Evolutionary conservation across 2,888 invertebrate genomes (phyloP).

Genomic region (Lissocephala sabroskyi): DNA sequence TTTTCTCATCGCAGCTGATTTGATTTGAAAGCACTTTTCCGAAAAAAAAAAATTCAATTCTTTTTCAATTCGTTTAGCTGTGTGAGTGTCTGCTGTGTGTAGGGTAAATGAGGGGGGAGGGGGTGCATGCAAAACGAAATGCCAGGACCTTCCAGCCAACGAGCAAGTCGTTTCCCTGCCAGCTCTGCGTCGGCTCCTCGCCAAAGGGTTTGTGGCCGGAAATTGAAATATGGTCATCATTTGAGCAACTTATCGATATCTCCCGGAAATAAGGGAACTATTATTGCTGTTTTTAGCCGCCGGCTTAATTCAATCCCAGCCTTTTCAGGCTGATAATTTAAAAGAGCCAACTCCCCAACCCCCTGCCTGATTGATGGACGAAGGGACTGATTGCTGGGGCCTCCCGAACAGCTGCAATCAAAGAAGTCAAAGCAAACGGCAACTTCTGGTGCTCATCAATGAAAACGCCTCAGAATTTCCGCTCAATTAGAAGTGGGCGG

Average conservation of each 20-base stretch:
- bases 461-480: neutral
- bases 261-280: constrained; percentile 40
- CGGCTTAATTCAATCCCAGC: too few species aligned
- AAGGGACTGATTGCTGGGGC: too few species aligned
- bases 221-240: constrained; percentile 52
- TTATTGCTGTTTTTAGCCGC: too few species aligned
- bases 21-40: constrained; percentile 24
- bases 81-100: neutral
- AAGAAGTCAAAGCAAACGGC: too few species aligned
- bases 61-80: neutral
- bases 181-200: neutral
- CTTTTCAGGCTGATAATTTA: too few species aligned
- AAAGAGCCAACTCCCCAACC: too few species aligned
- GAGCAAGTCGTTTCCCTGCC: neutral
- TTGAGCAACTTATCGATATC: constrained; percentile 25
- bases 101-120: too few species aligned
- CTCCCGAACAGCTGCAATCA: constrained; percentile 48
- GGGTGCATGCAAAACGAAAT: constrained; percentile 9
- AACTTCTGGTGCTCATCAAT: too few species aligned
- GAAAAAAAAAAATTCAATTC: constrained; percentile 9
- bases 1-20: constrained; percentile 12
- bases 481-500: constrained; percentile 9
- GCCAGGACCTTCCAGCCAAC: constrained; percentile 25
- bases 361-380: too few species aligned
- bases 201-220: constrained; percentile 28